phyloP scores from a whole-genome alignment of 1,140 invertebrate species.

The Plectrocnemia conspersa region DNA sequence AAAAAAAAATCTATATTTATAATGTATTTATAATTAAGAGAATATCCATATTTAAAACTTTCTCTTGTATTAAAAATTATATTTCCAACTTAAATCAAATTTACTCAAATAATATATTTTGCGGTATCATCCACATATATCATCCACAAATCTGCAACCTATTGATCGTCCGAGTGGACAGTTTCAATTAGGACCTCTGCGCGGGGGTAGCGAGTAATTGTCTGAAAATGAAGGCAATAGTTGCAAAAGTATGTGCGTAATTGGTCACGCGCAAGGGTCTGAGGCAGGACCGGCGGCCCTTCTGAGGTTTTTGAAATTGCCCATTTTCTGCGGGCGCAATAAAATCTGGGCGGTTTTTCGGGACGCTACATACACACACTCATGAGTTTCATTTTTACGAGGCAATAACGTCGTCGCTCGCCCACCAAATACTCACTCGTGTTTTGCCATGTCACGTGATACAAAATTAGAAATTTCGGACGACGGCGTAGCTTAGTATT shows the following conservation, averaged over 20 bases:
- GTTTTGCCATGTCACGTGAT: not conserved
- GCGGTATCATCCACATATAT: too few species aligned
- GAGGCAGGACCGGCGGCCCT: not conserved
- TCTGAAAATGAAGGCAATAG: slow-evolving; percentile 23
- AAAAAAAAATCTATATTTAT: too few species aligned
- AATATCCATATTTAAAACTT: too few species aligned
- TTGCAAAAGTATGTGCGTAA: slow-evolving; percentile 23
- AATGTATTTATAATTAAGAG: too few species aligned
- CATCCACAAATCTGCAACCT: too few species aligned
- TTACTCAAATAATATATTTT: too few species aligned
- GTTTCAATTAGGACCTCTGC: too few species aligned
- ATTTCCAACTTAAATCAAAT: too few species aligned
- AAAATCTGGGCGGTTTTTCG: slow-evolving; percentile 21
- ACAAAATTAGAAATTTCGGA: too few species aligned
- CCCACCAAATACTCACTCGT: slow-evolving; percentile 1
- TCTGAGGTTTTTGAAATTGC: slow-evolving; percentile 23
- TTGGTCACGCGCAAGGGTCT: slow-evolving; percentile 16
- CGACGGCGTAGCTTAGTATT: too few species aligned
- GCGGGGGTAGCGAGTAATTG: slow-evolving; percentile 11
- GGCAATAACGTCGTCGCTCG: slow-evolving; percentile 14
- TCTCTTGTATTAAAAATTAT: too few species aligned
- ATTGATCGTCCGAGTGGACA: too few species aligned
- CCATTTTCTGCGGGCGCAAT: slow-evolving; percentile 22
- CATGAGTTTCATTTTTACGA: slow-evolving; percentile 19
- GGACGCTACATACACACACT: not conserved